These are phyloP conservation scores for rabbit (Oryctolagus cuniculus) DNA, from an alignment of 2,113 vertebrate genomes.

Conservation along the genomic window DNA sequence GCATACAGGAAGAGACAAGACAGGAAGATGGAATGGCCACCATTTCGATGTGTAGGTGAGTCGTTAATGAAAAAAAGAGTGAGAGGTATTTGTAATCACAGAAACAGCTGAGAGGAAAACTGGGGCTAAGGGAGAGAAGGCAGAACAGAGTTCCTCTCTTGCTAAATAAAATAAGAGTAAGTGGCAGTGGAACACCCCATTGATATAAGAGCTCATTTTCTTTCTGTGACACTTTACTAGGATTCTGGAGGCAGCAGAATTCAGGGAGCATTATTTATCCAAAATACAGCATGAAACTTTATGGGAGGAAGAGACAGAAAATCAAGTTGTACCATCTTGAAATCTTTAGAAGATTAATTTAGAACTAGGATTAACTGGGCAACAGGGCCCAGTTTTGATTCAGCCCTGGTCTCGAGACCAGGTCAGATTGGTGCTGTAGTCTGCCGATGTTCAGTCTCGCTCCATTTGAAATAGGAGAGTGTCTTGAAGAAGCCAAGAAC, in stretches of 20 bases:
- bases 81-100: constrained; percentile 76
- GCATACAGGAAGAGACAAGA: constrained; percentile 85
- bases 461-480: constrained; percentile 54
- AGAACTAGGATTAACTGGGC: not conserved
- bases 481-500: constrained; percentile 54
- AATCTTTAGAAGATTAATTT: not conserved
- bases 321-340: not conserved
- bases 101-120: constrained; percentile 72
- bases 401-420: not conserved
- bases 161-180: constrained; percentile 56
- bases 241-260: not conserved
- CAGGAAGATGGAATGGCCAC: constrained; percentile 85
- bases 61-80: constrained; percentile 67
- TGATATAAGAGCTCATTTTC: not conserved
- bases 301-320: not conserved
- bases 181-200: constrained; percentile 2
- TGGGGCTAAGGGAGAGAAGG: constrained; percentile 52
- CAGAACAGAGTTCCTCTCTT: not conserved
- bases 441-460: not conserved
- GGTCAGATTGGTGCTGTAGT: constrained; percentile 30
- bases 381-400: not conserved
- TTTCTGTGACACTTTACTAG: not conserved
- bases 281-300: not conserved
- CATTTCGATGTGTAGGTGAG: constrained; percentile 58
- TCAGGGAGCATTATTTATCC: not conserved